phyloP scores from a whole-genome alignment of 2,888 invertebrate genomes.

The Zhengitettix transpicula region DNA sequence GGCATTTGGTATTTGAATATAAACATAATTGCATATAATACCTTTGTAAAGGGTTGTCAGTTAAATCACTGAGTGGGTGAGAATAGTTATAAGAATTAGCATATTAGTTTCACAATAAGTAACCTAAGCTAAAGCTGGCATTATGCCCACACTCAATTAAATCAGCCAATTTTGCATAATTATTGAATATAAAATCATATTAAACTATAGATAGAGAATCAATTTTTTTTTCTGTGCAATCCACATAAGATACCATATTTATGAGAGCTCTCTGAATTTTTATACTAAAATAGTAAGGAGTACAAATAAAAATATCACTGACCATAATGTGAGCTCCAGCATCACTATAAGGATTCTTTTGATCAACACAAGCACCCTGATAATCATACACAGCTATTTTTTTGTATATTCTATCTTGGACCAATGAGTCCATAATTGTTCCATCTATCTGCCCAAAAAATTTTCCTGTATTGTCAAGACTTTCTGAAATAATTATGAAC shows the following conservation, averaged over 20 bases:
- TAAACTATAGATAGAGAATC: neutral
- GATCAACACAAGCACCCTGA: slow-evolving; percentile 58
- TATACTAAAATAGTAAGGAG: slow-evolving; percentile 4
- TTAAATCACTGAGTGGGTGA: no score
- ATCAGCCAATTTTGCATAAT: no score
- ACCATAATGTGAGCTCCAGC: slow-evolving; percentile 31
- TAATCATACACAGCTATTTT: slow-evolving; percentile 76
- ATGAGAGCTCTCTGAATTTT: neutral
- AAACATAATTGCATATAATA: no score
- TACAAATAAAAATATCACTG: slow-evolving; percentile 13
- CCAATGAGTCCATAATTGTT: slow-evolving; percentile 83
- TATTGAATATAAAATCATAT: no score
- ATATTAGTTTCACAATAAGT: no score
- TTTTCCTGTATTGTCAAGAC: slow-evolving; percentile 68
- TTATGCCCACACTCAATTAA: no score
- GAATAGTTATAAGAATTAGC: no score
- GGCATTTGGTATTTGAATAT: no score
- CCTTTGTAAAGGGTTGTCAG: no score
- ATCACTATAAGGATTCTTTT: slow-evolving; percentile 37
- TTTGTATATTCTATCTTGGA: slow-evolving; percentile 79
- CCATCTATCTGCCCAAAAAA: slow-evolving; percentile 92
- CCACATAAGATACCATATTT: neutral
- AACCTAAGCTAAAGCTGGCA: no score
- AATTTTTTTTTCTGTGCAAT: neutral
- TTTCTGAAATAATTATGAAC: slow-evolving; percentile 81